A percentile compares a stretch with the other conserved stretches of the same genome.
phyloP scores from a whole-genome alignment of 1,140 invertebrate species.

The Magallana angulata region DNA sequence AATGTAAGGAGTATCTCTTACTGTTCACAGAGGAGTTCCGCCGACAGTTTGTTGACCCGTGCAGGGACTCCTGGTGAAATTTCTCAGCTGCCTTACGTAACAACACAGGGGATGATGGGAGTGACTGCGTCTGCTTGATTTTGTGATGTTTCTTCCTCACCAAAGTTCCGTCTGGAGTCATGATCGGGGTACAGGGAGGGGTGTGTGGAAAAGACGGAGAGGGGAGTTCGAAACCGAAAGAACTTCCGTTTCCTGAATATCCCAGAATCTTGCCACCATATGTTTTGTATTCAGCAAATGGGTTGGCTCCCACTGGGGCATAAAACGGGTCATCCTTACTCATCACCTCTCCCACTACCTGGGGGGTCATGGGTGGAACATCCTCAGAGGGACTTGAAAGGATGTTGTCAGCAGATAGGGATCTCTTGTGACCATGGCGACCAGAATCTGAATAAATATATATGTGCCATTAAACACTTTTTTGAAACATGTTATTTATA shows the following conservation, averaged over 20 bases:
- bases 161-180: constrained; percentile 56
- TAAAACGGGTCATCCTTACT: constrained; percentile 78
- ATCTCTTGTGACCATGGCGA: constrained; percentile 66
- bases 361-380: constrained; percentile 66
- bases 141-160: constrained; percentile 43
- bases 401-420: constrained; percentile 76
- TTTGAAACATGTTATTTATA: too few relatives aligned
- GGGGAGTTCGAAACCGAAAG: constrained; percentile 64
- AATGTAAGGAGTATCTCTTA: constrained; percentile 56
- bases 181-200: constrained; percentile 68
- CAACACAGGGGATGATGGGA: constrained; percentile 74
- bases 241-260: constrained; percentile 59
- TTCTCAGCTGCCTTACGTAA: constrained; percentile 73
- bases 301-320: constrained; percentile 72
- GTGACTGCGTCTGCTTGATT: constrained; percentile 68
- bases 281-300: constrained; percentile 71
- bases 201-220: constrained; percentile 68
- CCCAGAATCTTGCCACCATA: constrained; percentile 75
- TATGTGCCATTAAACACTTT: too few relatives aligned
- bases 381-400: constrained; percentile 61
- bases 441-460: neutral
- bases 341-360: constrained; percentile 76
- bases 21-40: constrained; percentile 55
- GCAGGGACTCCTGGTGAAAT: constrained; percentile 73
- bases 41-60: constrained; percentile 63